Percentiles rank a stretch among this genome's conserved stretches.
Evolutionary conservation across 2,888 invertebrate species (phyloP).

Genomic region (Ichneumon xanthorius): DNA sequence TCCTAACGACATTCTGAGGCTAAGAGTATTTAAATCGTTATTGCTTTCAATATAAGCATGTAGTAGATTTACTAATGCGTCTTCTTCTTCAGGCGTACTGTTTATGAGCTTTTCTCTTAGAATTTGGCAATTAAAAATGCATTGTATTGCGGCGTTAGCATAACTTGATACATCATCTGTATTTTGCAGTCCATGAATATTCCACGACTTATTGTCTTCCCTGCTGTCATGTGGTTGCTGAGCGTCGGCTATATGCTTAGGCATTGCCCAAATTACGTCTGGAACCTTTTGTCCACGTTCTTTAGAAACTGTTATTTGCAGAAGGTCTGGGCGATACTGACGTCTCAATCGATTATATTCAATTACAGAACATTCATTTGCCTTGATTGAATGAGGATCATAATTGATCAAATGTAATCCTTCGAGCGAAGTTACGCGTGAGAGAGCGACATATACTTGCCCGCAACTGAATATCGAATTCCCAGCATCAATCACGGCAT

Average conservation of each 20-base stretch:
- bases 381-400: constrained; percentile 65
- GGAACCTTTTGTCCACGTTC: constrained; percentile 15
- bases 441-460: constrained; percentile 71
- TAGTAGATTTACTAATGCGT: background rate
- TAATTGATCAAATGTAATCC: constrained; percentile 71
- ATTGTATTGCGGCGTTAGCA: constrained; percentile 48
- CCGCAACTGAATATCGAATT: constrained; percentile 67
- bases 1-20: constrained; percentile 22
- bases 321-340: constrained; percentile 62
- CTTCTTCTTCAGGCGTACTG: background rate
- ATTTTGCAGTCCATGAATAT: constrained; percentile 41
- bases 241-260: constrained; percentile 6
- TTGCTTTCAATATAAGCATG: constrained; percentile 1
- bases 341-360: constrained; percentile 71
- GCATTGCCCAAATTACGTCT: constrained; percentile 32
- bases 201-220: background rate
- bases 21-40: constrained; percentile 5
- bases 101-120: constrained; percentile 10
- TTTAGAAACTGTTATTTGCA: background rate
- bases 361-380: constrained; percentile 62
- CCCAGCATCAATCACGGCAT: constrained; percentile 66
- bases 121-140: constrained; percentile 35
- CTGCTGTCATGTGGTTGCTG: too few species aligned
- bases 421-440: constrained; percentile 66
- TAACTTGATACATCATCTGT: constrained; percentile 47